A percentile compares a stretch with the other conserved stretches of the same genome.
Conservation (phyloP, 2,888 invertebrate genomes). For the Parnassius apollo region DNA sequence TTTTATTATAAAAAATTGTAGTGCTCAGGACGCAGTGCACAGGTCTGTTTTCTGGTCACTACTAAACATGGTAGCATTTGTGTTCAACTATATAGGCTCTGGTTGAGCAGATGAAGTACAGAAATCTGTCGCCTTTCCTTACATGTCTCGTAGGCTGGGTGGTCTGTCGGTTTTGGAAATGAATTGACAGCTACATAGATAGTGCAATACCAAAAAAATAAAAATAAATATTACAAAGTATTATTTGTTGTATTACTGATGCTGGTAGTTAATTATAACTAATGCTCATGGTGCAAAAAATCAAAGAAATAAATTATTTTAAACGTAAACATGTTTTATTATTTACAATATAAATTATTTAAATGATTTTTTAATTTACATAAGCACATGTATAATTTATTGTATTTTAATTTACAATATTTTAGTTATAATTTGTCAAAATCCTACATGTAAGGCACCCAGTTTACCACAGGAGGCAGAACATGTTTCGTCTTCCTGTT, state of each 20-base stretch:
- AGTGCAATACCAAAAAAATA: neutral
- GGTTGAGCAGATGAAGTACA: no score
- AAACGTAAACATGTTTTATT: constrained; percentile 13
- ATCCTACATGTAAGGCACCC: constrained; percentile 56
- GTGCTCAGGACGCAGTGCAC: no score
- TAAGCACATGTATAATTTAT: neutral
- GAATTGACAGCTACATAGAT: constrained; percentile 11
- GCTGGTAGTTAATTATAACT: neutral
- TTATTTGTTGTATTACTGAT: neutral
- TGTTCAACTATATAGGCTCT: no score
- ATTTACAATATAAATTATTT: constrained; percentile 8
- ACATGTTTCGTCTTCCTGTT: constrained; percentile 59
- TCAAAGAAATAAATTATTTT: constrained; percentile 23
- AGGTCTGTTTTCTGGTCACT: no score
- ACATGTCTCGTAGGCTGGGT: no score
- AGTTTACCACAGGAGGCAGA: constrained; percentile 56
- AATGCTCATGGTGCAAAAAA: constrained; percentile 1
- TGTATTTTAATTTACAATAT: neutral
- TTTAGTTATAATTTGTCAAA: constrained; percentile 38
- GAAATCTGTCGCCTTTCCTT: no score
- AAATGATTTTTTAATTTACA: neutral
- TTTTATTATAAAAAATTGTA: no score
- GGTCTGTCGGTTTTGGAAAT: constrained; percentile 14
- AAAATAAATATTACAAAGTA: neutral
- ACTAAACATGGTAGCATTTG: no score